Conservation (phyloP, 2,888 invertebrate species). For the Eledona agricola region DNA sequence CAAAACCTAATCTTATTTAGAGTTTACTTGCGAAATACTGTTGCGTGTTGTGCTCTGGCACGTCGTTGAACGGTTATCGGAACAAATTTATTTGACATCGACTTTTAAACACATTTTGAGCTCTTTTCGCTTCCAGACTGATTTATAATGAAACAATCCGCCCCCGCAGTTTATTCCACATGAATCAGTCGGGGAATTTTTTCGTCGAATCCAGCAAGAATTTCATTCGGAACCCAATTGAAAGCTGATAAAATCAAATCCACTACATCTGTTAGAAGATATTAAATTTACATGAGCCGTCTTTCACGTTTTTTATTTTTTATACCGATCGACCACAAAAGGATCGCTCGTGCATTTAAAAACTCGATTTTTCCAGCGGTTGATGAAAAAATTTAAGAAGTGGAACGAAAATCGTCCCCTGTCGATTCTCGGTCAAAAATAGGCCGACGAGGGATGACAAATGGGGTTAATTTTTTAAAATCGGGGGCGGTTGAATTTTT, state of each 20-base stretch:
- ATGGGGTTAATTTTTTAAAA: conserved; percentile 7
- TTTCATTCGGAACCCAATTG: conserved; percentile 15
- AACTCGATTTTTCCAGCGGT: conserved; percentile 31
- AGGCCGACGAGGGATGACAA: conserved; percentile 13
- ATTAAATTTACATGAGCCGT: conserved; percentile 32
- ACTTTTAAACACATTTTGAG: conserved; percentile 4
- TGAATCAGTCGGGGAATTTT: conserved; percentile 16
- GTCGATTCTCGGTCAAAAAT: background rate
- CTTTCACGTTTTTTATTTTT: conserved; percentile 31
- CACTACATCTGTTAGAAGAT: conserved; percentile 29
- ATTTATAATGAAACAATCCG: conserved; percentile 24
- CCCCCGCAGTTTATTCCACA: conserved; percentile 19
- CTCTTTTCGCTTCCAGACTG: background rate
- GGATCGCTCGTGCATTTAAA: conserved; percentile 26
- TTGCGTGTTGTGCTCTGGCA: no score
- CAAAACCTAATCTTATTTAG: background rate
- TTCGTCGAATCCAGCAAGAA: conserved; percentile 7
- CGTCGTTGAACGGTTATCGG: conserved; percentile 1
- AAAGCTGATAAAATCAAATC: conserved; percentile 31
- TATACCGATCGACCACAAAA: conserved; percentile 25
- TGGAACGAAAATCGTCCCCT: conserved; percentile 5
- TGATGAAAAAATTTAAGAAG: conserved; percentile 18
- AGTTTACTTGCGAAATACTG: background rate
- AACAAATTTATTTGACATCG: background rate
- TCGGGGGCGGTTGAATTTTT: background rate